Evolutionary conservation across 2,797 vertebrate genomes (phyloP).

Genomic region (Argya squamiceps): DNA sequence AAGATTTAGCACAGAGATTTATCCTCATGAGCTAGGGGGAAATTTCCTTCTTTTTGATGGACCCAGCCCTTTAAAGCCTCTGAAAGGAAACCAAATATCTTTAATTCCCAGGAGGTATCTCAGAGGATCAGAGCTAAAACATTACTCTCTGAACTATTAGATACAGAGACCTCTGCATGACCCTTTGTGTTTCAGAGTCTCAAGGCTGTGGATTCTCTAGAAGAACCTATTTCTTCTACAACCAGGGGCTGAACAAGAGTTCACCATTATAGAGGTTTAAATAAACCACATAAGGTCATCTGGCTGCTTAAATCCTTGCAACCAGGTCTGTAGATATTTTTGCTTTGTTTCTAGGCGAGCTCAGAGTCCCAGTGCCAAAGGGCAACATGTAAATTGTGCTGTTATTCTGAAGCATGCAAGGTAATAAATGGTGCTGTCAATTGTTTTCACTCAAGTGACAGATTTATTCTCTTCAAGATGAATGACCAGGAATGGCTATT

Average conservation of each 20-base stretch:
- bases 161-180: constrained; percentile 14
- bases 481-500: constrained; percentile 48
- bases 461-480: constrained; percentile 68
- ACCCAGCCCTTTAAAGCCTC: constrained; percentile 3
- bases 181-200: constrained; percentile 29
- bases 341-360: constrained; percentile 34
- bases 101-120: constrained; percentile 20
- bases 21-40: background rate
- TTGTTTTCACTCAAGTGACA: constrained; percentile 70
- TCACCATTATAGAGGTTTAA: background rate
- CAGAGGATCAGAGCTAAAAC: constrained; percentile 23
- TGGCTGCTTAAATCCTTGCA: constrained; percentile 21
- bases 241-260: constrained; percentile 5
- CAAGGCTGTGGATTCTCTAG: background rate
- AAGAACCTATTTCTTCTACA: background rate
- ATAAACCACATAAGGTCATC: constrained; percentile 42
- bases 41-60: background rate
- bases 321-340: constrained; percentile 27
- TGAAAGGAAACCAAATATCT: constrained; percentile 53
- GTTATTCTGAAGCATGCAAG: constrained; percentile 62
- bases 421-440: constrained; percentile 77
- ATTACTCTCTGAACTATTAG: constrained; percentile 33
- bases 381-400: constrained; percentile 73
- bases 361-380: constrained; percentile 49
- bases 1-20: background rate